Evolutionary conservation across 2,797 vertebrate species (phyloP).

Genomic region (Amniataba percoides): DNA sequence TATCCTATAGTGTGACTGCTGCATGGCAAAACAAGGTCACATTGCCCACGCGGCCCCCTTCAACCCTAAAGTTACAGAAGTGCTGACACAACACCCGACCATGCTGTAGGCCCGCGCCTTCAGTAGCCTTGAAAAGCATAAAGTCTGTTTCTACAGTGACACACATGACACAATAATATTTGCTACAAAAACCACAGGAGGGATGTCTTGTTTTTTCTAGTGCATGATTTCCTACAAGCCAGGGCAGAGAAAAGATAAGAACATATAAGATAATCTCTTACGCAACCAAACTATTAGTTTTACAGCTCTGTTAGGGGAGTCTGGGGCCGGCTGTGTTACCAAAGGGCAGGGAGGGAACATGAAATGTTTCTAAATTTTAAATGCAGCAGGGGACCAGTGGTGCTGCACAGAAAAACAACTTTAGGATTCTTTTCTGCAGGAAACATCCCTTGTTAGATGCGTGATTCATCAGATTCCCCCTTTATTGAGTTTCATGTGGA

Average conservation of each 20-base stretch:
- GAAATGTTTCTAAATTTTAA: constrained; percentile 42
- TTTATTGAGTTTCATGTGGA: constrained; percentile 13
- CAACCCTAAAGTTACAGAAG: constrained; percentile 57
- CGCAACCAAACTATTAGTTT: constrained; percentile 61
- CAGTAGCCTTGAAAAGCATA: constrained; percentile 12
- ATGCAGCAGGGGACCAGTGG: neutral
- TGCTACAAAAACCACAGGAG: constrained; percentile 39
- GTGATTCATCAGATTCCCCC: constrained; percentile 27
- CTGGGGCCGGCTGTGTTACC: constrained; percentile 11
- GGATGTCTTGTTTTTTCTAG: constrained; percentile 4
- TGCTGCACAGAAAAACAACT: constrained; percentile 19
- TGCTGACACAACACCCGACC: constrained; percentile 62
- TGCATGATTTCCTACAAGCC: constrained; percentile 43
- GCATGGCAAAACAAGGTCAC: constrained; percentile 67
- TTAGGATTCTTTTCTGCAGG: constrained; percentile 9
- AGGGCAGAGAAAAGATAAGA: constrained; percentile 50
- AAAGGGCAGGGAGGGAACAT: constrained; percentile 31
- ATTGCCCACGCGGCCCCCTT: constrained; percentile 30
- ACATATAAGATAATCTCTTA: constrained; percentile 69
- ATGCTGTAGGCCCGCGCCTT: constrained; percentile 27
- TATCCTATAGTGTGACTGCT: constrained; percentile 45
- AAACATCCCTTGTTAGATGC: constrained; percentile 3
- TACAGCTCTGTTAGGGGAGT: constrained; percentile 25
- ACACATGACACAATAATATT: constrained; percentile 41
- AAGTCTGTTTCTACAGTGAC: constrained; percentile 44